Percentiles rank a stretch among this genome's conserved stretches.
Conservation (phyloP, 2,888 invertebrate species). For the Phania funesta region DNA sequence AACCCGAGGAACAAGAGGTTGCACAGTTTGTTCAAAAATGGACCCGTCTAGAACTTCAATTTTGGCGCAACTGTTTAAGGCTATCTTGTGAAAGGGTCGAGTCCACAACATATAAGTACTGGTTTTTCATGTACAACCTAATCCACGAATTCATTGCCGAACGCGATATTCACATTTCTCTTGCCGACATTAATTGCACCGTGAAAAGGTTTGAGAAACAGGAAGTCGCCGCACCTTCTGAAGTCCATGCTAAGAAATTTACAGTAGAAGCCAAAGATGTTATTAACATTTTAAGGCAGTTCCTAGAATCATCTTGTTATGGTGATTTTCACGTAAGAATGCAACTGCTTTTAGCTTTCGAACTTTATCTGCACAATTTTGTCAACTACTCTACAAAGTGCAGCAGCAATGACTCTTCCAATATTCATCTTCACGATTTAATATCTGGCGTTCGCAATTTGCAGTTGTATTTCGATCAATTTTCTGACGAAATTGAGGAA, state of each 20-base stretch:
- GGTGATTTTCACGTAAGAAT: constrained; percentile 92
- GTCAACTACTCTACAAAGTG: constrained; percentile 67
- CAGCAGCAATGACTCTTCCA: background rate
- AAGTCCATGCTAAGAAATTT: constrained; percentile 70
- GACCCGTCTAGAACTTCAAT: constrained; percentile 93
- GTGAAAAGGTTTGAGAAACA: constrained; percentile 74
- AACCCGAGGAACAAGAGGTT: constrained; percentile 86
- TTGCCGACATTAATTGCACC: constrained; percentile 72
- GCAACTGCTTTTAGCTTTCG: constrained; percentile 88
- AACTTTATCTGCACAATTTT: constrained; percentile 87
- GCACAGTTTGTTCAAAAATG: constrained; percentile 92
- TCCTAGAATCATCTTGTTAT: constrained; percentile 90
- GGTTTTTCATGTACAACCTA: constrained; percentile 92
- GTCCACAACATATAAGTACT: constrained; percentile 89
- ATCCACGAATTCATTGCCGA: constrained; percentile 83
- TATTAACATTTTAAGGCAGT: constrained; percentile 86
- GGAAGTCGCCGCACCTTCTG: constrained; percentile 70
- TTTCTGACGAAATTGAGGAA: constrained; percentile 84
- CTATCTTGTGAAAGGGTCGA: constrained; percentile 84
- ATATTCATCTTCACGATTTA: constrained; percentile 75
- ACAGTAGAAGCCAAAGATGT: constrained; percentile 73
- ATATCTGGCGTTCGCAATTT: constrained; percentile 89
- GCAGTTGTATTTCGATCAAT: constrained; percentile 91
- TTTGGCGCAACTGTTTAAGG: constrained; percentile 92
- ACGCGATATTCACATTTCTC: constrained; percentile 71